These are phyloP conservation scores for Psylliodes chrysocephalus DNA, from an alignment of 2,888 invertebrate genomes.

Conservation along the genomic window DNA sequence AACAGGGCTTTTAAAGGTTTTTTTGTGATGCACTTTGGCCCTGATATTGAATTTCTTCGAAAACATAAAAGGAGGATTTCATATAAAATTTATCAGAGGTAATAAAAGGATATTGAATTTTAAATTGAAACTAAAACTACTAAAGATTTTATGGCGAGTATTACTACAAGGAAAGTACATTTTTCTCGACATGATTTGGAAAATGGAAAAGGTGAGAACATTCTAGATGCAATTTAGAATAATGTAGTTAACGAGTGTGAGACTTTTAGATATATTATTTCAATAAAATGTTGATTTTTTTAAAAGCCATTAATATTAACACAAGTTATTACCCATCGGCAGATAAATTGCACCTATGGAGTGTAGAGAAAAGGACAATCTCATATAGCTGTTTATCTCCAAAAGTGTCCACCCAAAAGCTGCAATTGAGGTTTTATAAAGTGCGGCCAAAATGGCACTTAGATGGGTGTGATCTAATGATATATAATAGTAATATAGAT, in stretches of 20 bases:
- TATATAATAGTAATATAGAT: too few species aligned
- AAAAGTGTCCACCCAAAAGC: too few species aligned
- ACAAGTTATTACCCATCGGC: too few species aligned
- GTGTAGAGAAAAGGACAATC: too few species aligned
- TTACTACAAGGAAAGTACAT: slow-evolving; percentile 14
- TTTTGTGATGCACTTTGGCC: slow-evolving; percentile 37
- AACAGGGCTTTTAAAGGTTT: slow-evolving; percentile 28
- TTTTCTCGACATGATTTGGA: slow-evolving; percentile 1
- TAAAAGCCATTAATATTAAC: too few species aligned
- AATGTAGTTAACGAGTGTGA: neutral
- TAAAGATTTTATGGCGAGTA: slow-evolving; percentile 22
- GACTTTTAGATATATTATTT: too few species aligned
- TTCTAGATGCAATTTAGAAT: slow-evolving; percentile 2
- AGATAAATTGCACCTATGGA: too few species aligned
- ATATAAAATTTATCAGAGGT: slow-evolving; percentile 41
- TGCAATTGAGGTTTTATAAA: too few species aligned
- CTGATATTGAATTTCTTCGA: slow-evolving; percentile 40
- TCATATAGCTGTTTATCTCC: too few species aligned
- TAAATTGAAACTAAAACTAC: slow-evolving; percentile 42
- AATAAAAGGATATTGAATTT: slow-evolving; percentile 46
- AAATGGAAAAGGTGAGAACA: slow-evolving; percentile 16
- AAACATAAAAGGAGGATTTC: slow-evolving; percentile 36
- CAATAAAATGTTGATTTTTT: too few species aligned
- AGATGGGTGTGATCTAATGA: too few species aligned
- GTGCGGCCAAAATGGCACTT: too few species aligned